Base-by-base conservation (phyloP, 2,888 invertebrate species). In the Sepiola atlantica region DNA sequence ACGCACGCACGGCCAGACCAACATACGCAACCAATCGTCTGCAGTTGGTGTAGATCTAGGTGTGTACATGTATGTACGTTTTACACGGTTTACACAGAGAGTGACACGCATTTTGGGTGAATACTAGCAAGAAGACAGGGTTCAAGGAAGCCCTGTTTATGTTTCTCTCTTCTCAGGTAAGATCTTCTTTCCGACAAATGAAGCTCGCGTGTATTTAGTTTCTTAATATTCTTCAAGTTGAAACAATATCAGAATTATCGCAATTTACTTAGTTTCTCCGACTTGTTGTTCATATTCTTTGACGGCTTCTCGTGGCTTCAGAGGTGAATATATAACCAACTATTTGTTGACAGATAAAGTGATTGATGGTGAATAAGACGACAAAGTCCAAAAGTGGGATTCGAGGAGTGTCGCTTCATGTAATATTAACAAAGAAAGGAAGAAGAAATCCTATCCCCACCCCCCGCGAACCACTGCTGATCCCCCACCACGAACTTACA, bases 1-100 rank as follows among this genome's bases (percentile, higher is more conserved):
- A 91, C 54, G 54, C 91, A 91, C 91, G 54, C 91, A 54, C 54
- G 91, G 10, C 10, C 91, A 45, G 45, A 91, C 91, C 35, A 24
- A 91, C 91, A 91, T 54, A 91, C 91, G 54, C 91, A 91, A 91
- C 91, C 91, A 91, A 91, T 28, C 91, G 35, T 91, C 45, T 91
- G 91, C 54, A 54, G 91, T 91, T 35, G 28, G 91, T 54, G 54
- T 54, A 91, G 45, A 91, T 54, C 45, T 54, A 91, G 45, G 28
- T 91, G 91, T 91, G 91, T 91, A 54, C 91, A 45, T 54, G 21
- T 91, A 91, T 54, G 28, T 45, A 28, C 32, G 35, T 45, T 54
- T 28, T 24, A 32, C 32, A 91, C 91, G 54, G 77, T 91, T 35
- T 91, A 54, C 91, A 91, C 77, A 77, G 24, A 77, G 45, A 45